phyloP scores from a whole-genome alignment of 2,113 vertebrate species.

The Callospermophilus lateralis region DNA sequence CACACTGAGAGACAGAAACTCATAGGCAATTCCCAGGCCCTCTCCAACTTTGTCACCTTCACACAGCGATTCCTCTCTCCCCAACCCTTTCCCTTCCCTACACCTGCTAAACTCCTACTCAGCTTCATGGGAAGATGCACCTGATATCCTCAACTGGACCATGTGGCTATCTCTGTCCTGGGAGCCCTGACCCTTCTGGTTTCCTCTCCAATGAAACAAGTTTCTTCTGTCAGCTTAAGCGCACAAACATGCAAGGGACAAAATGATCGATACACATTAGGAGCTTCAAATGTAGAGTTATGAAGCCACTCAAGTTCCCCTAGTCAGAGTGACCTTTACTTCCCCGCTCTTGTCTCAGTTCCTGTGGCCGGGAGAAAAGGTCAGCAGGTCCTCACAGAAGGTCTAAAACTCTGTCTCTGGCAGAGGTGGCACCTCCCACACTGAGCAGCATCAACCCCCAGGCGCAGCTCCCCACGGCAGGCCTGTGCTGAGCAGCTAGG shows the following conservation, averaged over 20 bases:
- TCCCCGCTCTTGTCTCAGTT: neutral
- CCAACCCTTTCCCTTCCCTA: neutral
- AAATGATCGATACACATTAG: neutral
- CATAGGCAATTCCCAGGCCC: fast-evolving
- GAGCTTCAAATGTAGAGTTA: neutral
- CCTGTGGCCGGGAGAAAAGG: neutral
- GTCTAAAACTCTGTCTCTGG: neutral
- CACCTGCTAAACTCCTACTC: neutral
- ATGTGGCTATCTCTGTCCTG: neutral
- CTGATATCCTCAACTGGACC: neutral
- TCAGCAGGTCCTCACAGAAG: neutral
- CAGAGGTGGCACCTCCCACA: neutral
- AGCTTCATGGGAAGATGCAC: neutral
- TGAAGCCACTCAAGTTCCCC: neutral
- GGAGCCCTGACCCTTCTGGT: neutral
- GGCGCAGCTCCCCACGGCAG: fast-evolving
- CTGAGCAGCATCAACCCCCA: fast-evolving
- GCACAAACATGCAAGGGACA: neutral
- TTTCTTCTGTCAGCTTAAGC: neutral
- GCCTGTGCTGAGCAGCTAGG: neutral
- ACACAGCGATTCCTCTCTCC: no score
- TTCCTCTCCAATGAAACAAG: neutral
- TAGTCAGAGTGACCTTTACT: neutral
- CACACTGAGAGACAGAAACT: neutral
- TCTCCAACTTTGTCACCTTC: no score